phyloP scores from a whole-genome alignment of 1,140 invertebrate species.

The Gerris buenoi region DNA sequence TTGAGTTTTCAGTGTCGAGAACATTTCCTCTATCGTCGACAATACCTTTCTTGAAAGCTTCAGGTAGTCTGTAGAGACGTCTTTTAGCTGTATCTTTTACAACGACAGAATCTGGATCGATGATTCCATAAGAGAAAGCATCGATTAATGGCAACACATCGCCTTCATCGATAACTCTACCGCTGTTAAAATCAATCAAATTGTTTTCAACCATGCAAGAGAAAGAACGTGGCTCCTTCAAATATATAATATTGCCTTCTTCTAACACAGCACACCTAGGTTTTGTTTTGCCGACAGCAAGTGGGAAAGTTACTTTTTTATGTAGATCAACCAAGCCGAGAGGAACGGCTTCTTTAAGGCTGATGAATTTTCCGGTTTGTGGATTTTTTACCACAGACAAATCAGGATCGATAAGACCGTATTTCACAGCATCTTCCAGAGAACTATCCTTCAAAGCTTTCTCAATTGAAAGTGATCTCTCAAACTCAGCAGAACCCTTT shows the following conservation, averaged over 20 bases:
- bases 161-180: conserved; percentile 57
- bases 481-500: conserved; percentile 32
- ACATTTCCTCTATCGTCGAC: conserved; percentile 78
- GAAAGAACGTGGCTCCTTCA: conserved; percentile 54
- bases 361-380: conserved; percentile 52
- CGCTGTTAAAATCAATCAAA: conserved; percentile 51
- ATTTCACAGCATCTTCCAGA: conserved; percentile 60
- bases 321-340: conserved; percentile 53
- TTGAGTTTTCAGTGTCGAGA: conserved; percentile 62
- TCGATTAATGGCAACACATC: conserved; percentile 65
- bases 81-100: conserved; percentile 74
- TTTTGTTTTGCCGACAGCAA: conserved; percentile 42
- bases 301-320: conserved; percentile 48
- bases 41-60: conserved; percentile 69
- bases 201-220: conserved; percentile 58
- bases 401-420: conserved; percentile 57
- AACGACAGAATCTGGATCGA: conserved; percentile 73
- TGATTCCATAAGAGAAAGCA: conserved; percentile 60
- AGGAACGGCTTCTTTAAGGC: conserved; percentile 50
- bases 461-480: conserved; percentile 30
- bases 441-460: conserved; percentile 43
- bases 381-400: conserved; percentile 64
- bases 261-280: conserved; percentile 56
- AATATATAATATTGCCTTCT: conserved; percentile 50
- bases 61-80: conserved; percentile 63